These are phyloP conservation scores for Gadus macrocephalus DNA, from an alignment of 2,113 vertebrate genomes.

Conservation along the genomic window DNA sequence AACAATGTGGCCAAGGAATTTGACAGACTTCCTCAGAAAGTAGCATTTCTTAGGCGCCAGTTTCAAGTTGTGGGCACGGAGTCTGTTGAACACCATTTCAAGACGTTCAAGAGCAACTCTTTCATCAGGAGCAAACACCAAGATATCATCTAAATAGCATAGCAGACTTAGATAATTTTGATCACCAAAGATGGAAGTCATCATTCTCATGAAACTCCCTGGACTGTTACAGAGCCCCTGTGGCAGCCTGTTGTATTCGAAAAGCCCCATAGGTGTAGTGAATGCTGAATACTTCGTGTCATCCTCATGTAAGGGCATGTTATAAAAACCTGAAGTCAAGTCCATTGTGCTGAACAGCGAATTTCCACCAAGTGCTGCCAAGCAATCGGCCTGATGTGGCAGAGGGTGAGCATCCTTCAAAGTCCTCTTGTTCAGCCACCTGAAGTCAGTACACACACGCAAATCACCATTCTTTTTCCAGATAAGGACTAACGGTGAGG, in stretches of 20 bases:
- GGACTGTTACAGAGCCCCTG: too few species aligned
- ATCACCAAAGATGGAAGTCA: conserved; percentile 5
- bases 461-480: conserved; percentile 15
- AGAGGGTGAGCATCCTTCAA: conserved; percentile 5
- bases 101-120: not conserved
- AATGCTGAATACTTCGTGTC: not conserved
- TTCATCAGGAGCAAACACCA: conserved; percentile 1
- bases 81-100: not conserved
- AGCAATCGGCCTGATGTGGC: conserved; percentile 1
- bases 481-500: conserved; percentile 5
- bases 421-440: not conserved
- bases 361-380: conserved; percentile 4
- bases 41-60: not conserved
- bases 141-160: not conserved
- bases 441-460: not conserved
- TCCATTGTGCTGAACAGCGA: not conserved
- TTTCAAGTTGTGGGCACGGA: not conserved
- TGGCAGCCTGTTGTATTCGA: too few species aligned
- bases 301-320: conserved; percentile 10
- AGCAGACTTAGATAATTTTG: not conserved
- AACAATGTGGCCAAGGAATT: not conserved
- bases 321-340: not conserved
- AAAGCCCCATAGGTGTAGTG: too few species aligned
- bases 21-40: not conserved
- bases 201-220: conserved; percentile 1